These are phyloP conservation scores for Ophiodon elongatus DNA, from an alignment of 2,113 vertebrate species.

Conservation along the genomic window DNA sequence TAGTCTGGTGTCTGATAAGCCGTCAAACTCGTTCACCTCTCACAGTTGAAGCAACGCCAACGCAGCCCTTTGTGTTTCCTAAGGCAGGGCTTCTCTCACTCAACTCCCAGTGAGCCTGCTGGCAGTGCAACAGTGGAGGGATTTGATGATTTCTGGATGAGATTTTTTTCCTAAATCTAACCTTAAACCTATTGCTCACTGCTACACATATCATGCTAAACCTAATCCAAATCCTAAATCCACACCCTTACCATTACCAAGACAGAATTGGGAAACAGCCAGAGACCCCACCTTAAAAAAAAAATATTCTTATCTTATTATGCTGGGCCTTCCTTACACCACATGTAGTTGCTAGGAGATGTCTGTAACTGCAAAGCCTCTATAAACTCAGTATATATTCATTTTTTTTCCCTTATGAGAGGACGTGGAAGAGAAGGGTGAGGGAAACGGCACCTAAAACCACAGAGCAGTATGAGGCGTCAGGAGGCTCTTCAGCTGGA, in stretches of 20 bases:
- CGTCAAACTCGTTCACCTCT: not conserved
- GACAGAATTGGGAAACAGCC: not conserved
- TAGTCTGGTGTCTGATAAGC: not conserved
- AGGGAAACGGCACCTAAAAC: not conserved
- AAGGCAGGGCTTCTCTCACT: not conserved
- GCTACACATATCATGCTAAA: not conserved
- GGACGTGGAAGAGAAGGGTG: not conserved
- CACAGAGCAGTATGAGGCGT: not conserved
- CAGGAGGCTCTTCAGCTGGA: not conserved
- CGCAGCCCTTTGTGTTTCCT: not conserved
- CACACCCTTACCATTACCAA: not conserved
- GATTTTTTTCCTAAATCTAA: not conserved
- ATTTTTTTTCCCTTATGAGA: not conserved
- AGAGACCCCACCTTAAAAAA: not conserved
- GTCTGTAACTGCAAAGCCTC: constrained; percentile 5
- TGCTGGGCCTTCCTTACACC: not conserved
- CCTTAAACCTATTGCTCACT: not conserved
- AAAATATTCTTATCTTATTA: not conserved
- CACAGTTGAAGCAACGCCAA: not conserved
- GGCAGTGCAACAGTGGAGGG: not conserved
- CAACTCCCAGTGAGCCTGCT: not conserved
- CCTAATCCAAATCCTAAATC: not conserved
- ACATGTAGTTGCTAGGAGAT: constrained; percentile 28
- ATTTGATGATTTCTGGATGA: not conserved
- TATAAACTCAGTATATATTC: not conserved